Base-by-base conservation (phyloP, 2,797 vertebrate species). In the Rhinichthys osculus region DNA sequence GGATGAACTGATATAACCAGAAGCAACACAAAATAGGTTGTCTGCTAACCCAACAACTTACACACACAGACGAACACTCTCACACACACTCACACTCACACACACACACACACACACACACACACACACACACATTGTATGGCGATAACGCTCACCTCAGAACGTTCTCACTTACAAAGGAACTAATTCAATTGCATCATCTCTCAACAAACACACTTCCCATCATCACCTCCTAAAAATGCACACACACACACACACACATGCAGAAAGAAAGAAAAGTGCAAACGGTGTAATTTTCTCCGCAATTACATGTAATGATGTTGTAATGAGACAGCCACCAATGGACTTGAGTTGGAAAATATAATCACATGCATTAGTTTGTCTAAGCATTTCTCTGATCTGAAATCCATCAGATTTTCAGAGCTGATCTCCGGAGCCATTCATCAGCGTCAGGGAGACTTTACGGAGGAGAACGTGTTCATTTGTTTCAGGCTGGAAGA, bases 341-440 rank as follows among this genome's bases (percentile, higher is more conserved):
- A 97, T 97, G 96, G 95, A 97, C 97, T 98, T 97, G 96, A 97
- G 97, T 97, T 97, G 96, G 97, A 97, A 98, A 98, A 98, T 97
- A 96, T 98, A 98, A 99, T 99, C 98, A 98, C 96, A 97, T 97
- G 97, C 97, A 98, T 98, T 98, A 97, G 97, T 98, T 98, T 98
- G 97, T 98, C 96, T 97, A 96, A 98, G 97, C 97, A 96, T 97
- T 96, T 95, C 96, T 97, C 97, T 96, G 96, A 97, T 98, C 96
- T 96, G 96, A 98, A 97, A 98, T 98, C 97, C 97, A 97, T 98
- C 98, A 98, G 97, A 97, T 97, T 90, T 98, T 99, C 97, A 98
- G 95, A 96, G 96, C 97, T 97, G 96, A 98, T 99, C 98, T 97
- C 96, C 95, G 95, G 97, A 96, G 94, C 94, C 97, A 98, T 99